phyloP scores from a whole-genome alignment of 2,888 invertebrate species.

The Sepioteuthis lessoniana region DNA sequence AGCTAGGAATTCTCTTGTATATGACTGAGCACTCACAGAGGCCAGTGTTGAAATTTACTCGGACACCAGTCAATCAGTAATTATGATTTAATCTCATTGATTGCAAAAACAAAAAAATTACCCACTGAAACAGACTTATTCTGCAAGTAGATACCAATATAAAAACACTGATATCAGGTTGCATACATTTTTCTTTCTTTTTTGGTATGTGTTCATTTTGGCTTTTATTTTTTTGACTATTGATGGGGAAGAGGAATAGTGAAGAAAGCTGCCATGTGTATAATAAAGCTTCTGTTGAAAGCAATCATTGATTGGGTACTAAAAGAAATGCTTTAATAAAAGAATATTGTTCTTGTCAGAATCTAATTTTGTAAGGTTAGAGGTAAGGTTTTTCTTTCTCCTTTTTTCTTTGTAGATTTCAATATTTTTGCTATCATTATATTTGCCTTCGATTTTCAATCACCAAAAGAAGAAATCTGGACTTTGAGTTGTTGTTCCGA shows the following conservation, averaged over 20 bases:
- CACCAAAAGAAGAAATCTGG: too few relatives aligned
- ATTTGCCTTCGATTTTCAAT: neutral
- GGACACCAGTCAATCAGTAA: slow-evolving; percentile 18
- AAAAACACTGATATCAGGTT: neutral
- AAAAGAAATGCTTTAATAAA: neutral
- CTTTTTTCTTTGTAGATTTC: neutral
- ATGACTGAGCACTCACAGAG: neutral
- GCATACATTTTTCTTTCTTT: neutral
- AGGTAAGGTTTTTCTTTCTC: neutral
- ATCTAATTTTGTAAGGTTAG: neutral
- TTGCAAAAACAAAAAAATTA: neutral
- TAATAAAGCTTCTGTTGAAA: neutral
- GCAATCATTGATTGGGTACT: neutral
- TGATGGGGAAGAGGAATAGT: neutral
- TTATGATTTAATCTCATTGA: slow-evolving; percentile 33
- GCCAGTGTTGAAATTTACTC: neutral
- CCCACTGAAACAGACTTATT: neutral
- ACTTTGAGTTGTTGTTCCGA: neutral
- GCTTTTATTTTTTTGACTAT: neutral
- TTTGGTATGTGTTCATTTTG: neutral
- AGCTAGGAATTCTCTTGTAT: neutral
- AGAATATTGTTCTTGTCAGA: neutral
- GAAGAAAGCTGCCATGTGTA: neutral
- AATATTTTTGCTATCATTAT: too few relatives aligned
- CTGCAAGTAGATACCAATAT: neutral